These are phyloP conservation scores for Cephus pulcher DNA, from an alignment of 2,888 invertebrate species.

Conservation along the genomic window DNA sequence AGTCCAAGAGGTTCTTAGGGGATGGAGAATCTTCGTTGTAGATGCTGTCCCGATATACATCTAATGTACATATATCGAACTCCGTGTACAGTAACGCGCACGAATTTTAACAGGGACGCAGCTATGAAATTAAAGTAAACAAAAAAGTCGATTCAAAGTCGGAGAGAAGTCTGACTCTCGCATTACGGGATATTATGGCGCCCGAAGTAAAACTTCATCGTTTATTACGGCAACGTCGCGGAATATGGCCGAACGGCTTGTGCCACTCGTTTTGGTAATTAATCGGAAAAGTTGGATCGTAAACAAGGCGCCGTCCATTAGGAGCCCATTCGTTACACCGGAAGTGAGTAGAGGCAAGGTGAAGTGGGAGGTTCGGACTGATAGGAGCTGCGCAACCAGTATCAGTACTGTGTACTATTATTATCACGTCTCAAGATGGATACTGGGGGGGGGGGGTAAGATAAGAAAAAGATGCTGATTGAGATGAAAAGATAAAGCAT, in stretches of 20 bases:
- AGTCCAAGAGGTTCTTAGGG: not conserved
- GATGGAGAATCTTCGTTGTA: too few species aligned
- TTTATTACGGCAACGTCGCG: slow-evolving; percentile 31
- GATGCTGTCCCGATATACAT: not conserved
- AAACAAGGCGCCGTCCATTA: slow-evolving; percentile 59
- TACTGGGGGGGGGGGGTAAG: too few species aligned
- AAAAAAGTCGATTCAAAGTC: too few species aligned
- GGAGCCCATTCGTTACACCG: slow-evolving; percentile 57
- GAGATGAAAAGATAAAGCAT: not conserved
- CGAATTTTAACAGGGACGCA: not conserved
- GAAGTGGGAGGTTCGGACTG: slow-evolving; percentile 8
- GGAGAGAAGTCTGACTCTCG: too few species aligned
- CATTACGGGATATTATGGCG: too few species aligned
- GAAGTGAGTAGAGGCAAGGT: slow-evolving; percentile 41
- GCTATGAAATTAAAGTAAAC: too few species aligned
- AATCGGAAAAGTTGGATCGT: slow-evolving; percentile 59
- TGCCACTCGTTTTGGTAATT: slow-evolving; percentile 45
- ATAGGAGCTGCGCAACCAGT: too few species aligned
- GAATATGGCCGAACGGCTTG: slow-evolving; percentile 12
- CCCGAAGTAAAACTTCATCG: slow-evolving; percentile 36
- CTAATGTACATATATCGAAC: not conserved
- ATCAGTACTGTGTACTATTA: too few species aligned
- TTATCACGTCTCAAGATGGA: too few species aligned
- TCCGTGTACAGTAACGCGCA: not conserved
- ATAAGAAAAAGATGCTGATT: too few species aligned